A percentile compares a stretch with the other conserved stretches of the same genome.
These are phyloP conservation scores for Mesodorylaimus sp. DNA, from an alignment of 2,888 invertebrate genomes.

Conservation along the genomic window DNA sequence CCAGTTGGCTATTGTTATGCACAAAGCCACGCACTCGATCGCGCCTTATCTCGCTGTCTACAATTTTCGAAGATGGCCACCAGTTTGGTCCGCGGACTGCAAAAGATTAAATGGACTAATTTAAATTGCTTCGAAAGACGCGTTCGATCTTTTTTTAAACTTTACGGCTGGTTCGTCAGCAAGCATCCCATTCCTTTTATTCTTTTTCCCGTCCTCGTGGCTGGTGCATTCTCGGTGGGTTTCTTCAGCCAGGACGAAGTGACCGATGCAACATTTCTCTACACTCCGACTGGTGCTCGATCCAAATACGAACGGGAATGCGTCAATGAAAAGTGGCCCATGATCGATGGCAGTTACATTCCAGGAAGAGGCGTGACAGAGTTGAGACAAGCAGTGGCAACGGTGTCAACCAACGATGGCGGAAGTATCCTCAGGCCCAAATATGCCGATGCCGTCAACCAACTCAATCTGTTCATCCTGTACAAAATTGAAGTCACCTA, in stretches of 20 bases:
- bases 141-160: constrained; percentile 22
- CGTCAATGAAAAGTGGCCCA: constrained; percentile 27
- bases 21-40: too few relatives aligned
- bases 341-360: constrained; percentile 23
- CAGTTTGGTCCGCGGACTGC: too few relatives aligned
- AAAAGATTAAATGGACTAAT: too few relatives aligned
- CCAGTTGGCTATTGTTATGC: too few relatives aligned
- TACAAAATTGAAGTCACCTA: constrained; percentile 15
- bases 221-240: constrained; percentile 16
- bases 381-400: constrained; percentile 25
- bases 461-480: constrained; percentile 22
- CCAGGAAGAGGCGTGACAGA: constrained; percentile 29
- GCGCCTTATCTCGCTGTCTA: too few relatives aligned
- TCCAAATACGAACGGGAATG: constrained; percentile 15
- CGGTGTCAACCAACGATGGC: neutral
- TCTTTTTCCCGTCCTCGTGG: constrained; percentile 22
- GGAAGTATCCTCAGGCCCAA: neutral
- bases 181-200: constrained; percentile 23
- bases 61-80: too few relatives aligned
- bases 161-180: constrained; percentile 21
- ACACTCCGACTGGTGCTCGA: constrained; percentile 24
- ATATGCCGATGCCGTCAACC: constrained; percentile 22
- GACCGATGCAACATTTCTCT: constrained; percentile 24
- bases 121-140: too few relatives aligned
- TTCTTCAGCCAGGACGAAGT: constrained; percentile 7